Evolutionary conservation across 2,797 vertebrate genomes (phyloP).

Genomic region (Pitangus sulphuratus): DNA sequence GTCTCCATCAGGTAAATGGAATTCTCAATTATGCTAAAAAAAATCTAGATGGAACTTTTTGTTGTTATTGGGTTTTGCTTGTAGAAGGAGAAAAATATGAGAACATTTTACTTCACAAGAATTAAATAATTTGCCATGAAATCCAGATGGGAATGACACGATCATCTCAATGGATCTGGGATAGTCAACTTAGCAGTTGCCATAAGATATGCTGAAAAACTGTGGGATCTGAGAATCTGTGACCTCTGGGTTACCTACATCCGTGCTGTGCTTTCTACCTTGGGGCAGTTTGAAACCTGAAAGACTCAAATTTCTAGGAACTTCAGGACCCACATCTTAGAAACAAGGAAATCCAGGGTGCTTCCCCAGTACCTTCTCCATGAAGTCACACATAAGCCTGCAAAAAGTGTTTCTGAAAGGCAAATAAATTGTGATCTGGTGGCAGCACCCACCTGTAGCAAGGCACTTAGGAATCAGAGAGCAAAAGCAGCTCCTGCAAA

Average conservation of each 20-base stretch:
- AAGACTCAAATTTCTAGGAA: background rate
- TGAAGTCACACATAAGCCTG: background rate
- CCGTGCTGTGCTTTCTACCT: background rate
- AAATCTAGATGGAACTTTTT: background rate
- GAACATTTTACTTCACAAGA: background rate
- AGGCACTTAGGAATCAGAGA: background rate
- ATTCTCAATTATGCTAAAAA: background rate
- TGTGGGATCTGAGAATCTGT: background rate
- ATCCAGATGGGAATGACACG: accelerated
- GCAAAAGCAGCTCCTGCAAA: background rate
- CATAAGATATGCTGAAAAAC: background rate
- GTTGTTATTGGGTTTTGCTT: background rate
- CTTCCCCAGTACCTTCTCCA: background rate
- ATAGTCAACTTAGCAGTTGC: background rate
- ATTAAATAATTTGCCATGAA: background rate
- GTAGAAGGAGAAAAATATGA: background rate
- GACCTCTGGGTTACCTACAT: background rate
- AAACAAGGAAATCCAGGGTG: background rate
- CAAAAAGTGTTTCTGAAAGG: background rate
- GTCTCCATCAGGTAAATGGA: background rate
- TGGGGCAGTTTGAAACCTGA: background rate
- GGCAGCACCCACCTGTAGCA: background rate
- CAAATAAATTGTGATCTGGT: background rate
- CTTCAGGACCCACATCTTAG: background rate
- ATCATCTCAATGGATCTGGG: background rate